Base-by-base conservation (phyloP, 2,888 invertebrate species). In the Rhagium mordax region DNA sequence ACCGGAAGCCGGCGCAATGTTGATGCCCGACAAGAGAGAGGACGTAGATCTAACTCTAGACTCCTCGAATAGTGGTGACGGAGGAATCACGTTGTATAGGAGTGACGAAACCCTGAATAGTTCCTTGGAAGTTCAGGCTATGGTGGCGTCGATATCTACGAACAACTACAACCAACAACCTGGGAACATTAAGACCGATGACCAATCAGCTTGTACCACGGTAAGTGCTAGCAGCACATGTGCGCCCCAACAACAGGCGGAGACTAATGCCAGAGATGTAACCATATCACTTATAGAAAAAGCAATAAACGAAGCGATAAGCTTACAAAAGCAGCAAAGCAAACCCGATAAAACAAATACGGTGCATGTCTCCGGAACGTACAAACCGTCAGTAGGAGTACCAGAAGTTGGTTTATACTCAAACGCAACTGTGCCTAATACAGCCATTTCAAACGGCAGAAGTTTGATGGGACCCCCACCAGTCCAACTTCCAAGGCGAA, bases 71-170 rank as follows among this genome's bases (percentile, higher is more conserved):
- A 3, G 4, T 16, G 16, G 16, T 24, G 33, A 21, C 29, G 74
- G 71, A 51, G 71, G 60, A 8, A 74, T 74, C 10, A 74, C 74
- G 3, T 57, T 74, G 18, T 74, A 74, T 16, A 69, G 74, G 51
- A 74, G 74, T 20, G 74, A 69, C 3, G 74, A 74, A 47, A 70
- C 74, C 1, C 8, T 60, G 27, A 61, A 60, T 15, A 41, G 48
- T 49, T 24, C 47, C 4, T 13, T 55, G 41, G 74, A 74, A 6
- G 48, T 74, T n/a, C 69, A 65, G 24, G 66, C 71, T 7, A 71
- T 51, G 18, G 65, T 66, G 7, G 74, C 66, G 3, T 62, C 65
- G 0, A 41, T 74, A 15, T 21, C 70, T 2, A 0, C 1, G 3
- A 41, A 41, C 8, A 13, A 18, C 18, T 7, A 16, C 51, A 18